These are phyloP conservation scores for Haemorhous mexicanus DNA, from an alignment of 2,113 vertebrate species.

Conservation along the genomic window DNA sequence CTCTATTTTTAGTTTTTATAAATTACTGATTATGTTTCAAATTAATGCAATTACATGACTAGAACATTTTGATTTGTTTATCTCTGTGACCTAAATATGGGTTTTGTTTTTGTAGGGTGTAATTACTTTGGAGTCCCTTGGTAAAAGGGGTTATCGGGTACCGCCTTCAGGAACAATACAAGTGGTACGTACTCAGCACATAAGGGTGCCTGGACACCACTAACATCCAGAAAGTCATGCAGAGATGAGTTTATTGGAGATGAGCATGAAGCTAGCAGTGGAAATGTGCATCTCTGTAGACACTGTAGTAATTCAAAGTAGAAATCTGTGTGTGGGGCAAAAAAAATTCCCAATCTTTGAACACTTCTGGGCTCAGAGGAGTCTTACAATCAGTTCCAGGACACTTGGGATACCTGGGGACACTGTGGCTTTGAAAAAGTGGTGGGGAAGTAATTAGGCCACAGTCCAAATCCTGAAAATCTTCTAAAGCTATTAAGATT, in stretches of 20 bases:
- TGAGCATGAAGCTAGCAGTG: constrained; percentile 26
- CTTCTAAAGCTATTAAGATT: not conserved
- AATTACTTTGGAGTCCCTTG: constrained; percentile 96
- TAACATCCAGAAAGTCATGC: constrained; percentile 25
- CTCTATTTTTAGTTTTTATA: not conserved
- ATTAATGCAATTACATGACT: not conserved
- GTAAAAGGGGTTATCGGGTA: constrained; percentile 98
- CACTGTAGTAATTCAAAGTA: not conserved
- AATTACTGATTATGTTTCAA: not conserved
- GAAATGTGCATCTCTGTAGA: constrained; percentile 22
- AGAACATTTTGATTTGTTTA: not conserved
- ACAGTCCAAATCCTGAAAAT: not conserved
- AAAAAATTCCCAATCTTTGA: not conserved
- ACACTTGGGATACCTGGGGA: not conserved
- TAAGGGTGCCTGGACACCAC: constrained; percentile 39
- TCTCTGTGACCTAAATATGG: constrained; percentile 35
- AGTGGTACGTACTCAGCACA: constrained; percentile 87
- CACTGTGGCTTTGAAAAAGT: not conserved
- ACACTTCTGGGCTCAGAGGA: not conserved
- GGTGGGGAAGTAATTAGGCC: not conserved
- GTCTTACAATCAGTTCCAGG: not conserved
- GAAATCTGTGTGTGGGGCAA: not conserved
- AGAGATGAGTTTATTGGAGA: constrained; percentile 45
- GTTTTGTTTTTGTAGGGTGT: constrained; percentile 82
- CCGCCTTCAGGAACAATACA: constrained; percentile 99